Percentiles rank a stretch among this genome's conserved stretches.
Evolutionary conservation across 37 sponge, comb jelly and placozoan species (phyloP).

Genomic region (Oscarella lobularis): DNA sequence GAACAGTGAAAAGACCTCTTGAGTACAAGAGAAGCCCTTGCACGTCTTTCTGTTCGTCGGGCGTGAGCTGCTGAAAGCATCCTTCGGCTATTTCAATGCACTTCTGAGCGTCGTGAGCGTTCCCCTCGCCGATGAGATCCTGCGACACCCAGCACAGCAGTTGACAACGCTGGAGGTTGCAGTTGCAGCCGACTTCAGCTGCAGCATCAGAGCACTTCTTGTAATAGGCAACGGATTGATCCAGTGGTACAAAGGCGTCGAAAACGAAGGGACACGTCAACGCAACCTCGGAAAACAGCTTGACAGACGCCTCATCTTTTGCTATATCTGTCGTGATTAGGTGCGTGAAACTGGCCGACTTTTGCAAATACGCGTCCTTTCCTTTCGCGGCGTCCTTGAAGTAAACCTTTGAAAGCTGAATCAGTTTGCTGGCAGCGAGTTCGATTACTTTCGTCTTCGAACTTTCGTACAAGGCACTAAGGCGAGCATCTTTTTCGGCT

Average conservation of each 20-base stretch:
- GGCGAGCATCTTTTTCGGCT: not conserved
- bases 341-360: not conserved
- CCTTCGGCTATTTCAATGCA: not conserved
- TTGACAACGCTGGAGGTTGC: not conserved
- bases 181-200: not conserved
- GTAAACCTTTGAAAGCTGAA: not conserved
- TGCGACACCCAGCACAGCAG: not conserved
- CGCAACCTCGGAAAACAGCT: not conserved
- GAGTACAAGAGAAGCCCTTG: not conserved
- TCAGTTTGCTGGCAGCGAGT: not conserved
- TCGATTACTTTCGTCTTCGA: no score
- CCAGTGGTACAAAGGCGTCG: not conserved
- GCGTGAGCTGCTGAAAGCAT: not conserved
- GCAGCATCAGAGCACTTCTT: not conserved
- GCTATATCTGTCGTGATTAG: no score
- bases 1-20: not conserved
- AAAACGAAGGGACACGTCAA: not conserved
- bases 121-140: not conserved
- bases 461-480: not conserved
- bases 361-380: not conserved
- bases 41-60: not conserved
- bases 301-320: no score
- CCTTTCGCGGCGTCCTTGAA: not conserved
- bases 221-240: not conserved
- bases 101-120: not conserved